Percentiles rank a stretch among this genome's conserved stretches.
Evolutionary conservation across 2,888 invertebrate genomes (phyloP).

Genomic region (Petrophora chlorosata): DNA sequence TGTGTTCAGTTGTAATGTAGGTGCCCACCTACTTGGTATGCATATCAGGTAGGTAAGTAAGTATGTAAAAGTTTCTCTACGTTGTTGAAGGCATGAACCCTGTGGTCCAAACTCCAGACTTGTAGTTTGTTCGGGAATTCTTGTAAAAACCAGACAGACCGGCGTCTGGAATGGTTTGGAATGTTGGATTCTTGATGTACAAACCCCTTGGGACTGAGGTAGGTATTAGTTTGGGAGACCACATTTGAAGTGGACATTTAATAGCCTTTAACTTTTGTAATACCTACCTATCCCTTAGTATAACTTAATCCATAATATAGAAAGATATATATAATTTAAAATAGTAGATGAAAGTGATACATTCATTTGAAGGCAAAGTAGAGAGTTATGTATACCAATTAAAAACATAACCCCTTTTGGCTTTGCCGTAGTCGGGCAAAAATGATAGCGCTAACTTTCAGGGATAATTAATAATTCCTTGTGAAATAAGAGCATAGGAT

Average conservation of each 20-base stretch:
- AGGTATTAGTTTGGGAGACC: slow-evolving; percentile 29
- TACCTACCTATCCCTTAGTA: background rate
- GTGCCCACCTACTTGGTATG: background rate
- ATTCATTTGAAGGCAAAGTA: no score
- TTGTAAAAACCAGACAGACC: slow-evolving; percentile 28
- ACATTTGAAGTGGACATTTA: slow-evolving; percentile 29
- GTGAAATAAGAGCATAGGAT: no score
- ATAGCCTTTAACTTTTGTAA: slow-evolving; percentile 17
- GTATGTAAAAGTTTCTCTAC: no score
- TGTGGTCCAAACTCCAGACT: background rate
- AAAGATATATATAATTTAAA: no score
- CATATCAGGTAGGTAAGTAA: background rate
- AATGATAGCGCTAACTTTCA: no score
- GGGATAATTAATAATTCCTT: no score
- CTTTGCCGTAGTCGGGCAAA: no score
- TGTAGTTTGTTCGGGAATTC: background rate
- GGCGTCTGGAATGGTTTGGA: no score
- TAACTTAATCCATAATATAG: background rate
- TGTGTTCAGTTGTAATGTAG: no score
- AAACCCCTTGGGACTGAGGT: slow-evolving; percentile 29
- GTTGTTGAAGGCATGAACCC: slow-evolving; percentile 5
- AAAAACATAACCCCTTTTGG: no score
- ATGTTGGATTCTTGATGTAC: slow-evolving; percentile 24
- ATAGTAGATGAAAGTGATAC: no score
- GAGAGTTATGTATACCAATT: no score